These are phyloP conservation scores for Criorhina ranunculi DNA, from an alignment of 2,888 invertebrate species.

Conservation along the genomic window DNA sequence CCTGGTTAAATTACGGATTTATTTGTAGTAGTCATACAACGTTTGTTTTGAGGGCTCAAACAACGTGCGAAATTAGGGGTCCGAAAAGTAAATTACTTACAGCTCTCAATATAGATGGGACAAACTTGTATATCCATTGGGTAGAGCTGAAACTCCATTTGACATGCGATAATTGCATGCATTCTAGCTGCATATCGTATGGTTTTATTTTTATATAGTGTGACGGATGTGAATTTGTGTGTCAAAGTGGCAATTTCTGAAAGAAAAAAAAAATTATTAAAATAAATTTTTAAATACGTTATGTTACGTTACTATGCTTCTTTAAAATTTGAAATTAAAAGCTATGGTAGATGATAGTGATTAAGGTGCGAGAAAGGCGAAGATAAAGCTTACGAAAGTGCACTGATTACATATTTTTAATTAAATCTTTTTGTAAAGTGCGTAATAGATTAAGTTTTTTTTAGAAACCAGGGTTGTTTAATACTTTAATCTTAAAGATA, in stretches of 20 bases:
- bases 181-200: conserved; percentile 92
- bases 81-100: conserved; percentile 86
- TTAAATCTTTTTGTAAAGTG: too few relatives aligned
- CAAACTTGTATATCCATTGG: conserved; percentile 95
- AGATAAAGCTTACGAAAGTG: too few relatives aligned
- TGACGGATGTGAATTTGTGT: conserved; percentile 92
- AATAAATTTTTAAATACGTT: background rate
- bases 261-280: conserved; percentile 79
- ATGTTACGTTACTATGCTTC: too few relatives aligned
- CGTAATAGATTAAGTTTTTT: too few relatives aligned
- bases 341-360: background rate
- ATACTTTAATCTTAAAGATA: too few relatives aligned
- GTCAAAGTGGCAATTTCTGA: conserved; percentile 92
- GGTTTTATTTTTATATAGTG: conserved; percentile 91
- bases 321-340: background rate
- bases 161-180: conserved; percentile 94
- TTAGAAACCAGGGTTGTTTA: too few relatives aligned
- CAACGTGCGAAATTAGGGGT: too few relatives aligned
- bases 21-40: too few relatives aligned
- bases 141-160: conserved; percentile 94
- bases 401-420: too few relatives aligned
- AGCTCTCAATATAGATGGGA: conserved; percentile 93
- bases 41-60: too few relatives aligned
- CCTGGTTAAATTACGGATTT: too few relatives aligned
- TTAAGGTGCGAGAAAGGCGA: too few relatives aligned